Conservation (phyloP, 2,113 vertebrate genomes). For the Circaetus cinerascens region DNA sequence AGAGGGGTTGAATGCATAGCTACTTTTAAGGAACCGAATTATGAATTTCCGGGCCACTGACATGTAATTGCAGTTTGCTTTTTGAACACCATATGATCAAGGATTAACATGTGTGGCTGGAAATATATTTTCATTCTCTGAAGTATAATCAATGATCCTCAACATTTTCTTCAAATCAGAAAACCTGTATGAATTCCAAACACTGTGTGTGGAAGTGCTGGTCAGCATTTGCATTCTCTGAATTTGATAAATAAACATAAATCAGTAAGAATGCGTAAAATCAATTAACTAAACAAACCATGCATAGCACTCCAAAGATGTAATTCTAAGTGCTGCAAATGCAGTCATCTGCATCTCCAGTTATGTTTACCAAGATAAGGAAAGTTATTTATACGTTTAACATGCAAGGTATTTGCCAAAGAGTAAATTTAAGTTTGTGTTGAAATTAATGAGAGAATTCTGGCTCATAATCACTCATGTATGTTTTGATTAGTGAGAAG, state of each 20-base stretch:
- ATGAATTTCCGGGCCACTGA: not conserved
- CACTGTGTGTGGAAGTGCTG: not conserved
- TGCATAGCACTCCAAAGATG: not conserved
- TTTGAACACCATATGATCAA: not conserved
- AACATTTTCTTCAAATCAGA: not conserved
- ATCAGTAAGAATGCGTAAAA: slow-evolving; percentile 49
- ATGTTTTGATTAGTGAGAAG: slow-evolving; percentile 46
- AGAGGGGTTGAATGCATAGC: not conserved
- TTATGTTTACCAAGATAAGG: slow-evolving; percentile 24
- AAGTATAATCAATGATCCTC: not conserved
- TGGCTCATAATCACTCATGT: not conserved
- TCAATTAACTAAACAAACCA: slow-evolving; percentile 66
- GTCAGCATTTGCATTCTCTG: slow-evolving; percentile 55
- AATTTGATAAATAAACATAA: slow-evolving; percentile 50
- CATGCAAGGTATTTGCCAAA: not conserved
- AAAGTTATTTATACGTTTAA: not conserved
- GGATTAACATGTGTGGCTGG: not conserved
- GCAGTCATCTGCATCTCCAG: slow-evolving; percentile 7
- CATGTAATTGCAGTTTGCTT: not conserved
- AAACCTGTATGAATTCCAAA: not conserved
- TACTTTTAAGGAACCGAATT: not conserved
- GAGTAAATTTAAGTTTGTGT: not conserved
- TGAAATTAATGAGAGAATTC: slow-evolving; percentile 29
- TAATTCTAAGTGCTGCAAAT: slow-evolving; percentile 13
- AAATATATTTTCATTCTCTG: slow-evolving; percentile 8